These are phyloP conservation scores for Exaiptasia diaphana DNA, from an alignment of 64 coral and sea anemone genomes.

Conservation along the genomic window DNA sequence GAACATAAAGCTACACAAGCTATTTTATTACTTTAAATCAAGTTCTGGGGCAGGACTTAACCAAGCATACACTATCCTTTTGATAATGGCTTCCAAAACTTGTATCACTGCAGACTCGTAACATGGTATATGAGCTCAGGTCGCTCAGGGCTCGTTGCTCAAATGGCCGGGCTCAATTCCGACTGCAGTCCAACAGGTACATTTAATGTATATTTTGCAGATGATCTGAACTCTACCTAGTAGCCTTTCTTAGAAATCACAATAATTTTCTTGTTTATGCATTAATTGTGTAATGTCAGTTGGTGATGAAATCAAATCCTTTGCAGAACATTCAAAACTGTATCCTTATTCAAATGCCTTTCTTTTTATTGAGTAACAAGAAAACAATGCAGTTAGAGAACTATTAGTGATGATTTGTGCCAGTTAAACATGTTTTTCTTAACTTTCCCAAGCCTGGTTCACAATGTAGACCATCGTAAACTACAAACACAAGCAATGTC, in stretches of 20 bases:
- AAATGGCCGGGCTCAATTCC: too few species aligned
- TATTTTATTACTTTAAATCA: too few species aligned
- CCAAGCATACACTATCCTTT: too few species aligned
- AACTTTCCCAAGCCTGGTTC: slow-evolving; percentile 54
- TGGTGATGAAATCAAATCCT: slow-evolving; percentile 77
- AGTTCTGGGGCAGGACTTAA: too few species aligned
- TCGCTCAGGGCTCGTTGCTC: too few species aligned
- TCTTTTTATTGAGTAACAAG: background rate
- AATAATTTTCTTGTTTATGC: background rate
- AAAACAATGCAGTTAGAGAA: background rate
- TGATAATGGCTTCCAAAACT: too few species aligned
- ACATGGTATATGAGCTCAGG: too few species aligned
- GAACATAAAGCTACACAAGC: too few species aligned
- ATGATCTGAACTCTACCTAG: background rate
- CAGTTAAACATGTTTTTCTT: slow-evolving; percentile 19
- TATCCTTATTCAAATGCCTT: slow-evolving; percentile 51
- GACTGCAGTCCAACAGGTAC: slow-evolving; percentile 87
- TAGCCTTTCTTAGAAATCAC: too few species aligned
- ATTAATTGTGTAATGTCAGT: too few species aligned
- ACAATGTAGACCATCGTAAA: slow-evolving; percentile 80
- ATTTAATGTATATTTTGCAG: background rate
- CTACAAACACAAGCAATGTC: slow-evolving; percentile 26
- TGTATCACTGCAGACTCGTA: too few species aligned
- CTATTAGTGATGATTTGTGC: background rate
- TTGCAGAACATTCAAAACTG: slow-evolving; percentile 90